phyloP scores from a whole-genome alignment of 2,113 vertebrate species.

The Pygoscelis antarcticus region DNA sequence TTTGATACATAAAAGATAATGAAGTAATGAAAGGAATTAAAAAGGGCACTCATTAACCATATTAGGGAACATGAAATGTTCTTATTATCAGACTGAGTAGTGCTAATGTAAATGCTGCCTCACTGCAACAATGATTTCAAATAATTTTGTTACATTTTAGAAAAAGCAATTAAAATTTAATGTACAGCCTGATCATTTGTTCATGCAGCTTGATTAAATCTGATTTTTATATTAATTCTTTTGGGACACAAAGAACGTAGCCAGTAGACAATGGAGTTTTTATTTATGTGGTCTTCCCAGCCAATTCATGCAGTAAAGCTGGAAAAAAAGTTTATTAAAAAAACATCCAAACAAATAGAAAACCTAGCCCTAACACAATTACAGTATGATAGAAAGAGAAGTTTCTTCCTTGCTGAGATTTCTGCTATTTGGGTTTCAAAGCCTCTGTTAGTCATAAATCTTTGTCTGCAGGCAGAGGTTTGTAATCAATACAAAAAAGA shows the following conservation, averaged over 20 bases:
- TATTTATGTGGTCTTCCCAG: neutral
- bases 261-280: neutral
- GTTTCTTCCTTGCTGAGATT: neutral
- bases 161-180: slow-evolving; percentile 54
- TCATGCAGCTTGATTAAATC: slow-evolving; percentile 34
- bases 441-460: neutral
- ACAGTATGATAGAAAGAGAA: neutral
- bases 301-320: neutral
- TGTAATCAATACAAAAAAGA: neutral
- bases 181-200: slow-evolving; percentile 27
- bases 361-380: neutral
- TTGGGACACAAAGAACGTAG: neutral
- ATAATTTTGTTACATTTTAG: slow-evolving; percentile 29
- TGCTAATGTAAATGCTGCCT: neutral
- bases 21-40: neutral
- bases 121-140: neutral
- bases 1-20: neutral
- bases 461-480: neutral
- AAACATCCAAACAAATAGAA: neutral
- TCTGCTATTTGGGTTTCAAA: neutral
- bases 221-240: slow-evolving; percentile 46
- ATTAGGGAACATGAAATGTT: neutral
- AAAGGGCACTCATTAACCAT: neutral
- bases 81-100: neutral
- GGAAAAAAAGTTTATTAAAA: neutral